A percentile compares a stretch with the other conserved stretches of the same genome.
Conservation (phyloP, 2,888 invertebrate genomes). For the Lochmaea capreae region DNA sequence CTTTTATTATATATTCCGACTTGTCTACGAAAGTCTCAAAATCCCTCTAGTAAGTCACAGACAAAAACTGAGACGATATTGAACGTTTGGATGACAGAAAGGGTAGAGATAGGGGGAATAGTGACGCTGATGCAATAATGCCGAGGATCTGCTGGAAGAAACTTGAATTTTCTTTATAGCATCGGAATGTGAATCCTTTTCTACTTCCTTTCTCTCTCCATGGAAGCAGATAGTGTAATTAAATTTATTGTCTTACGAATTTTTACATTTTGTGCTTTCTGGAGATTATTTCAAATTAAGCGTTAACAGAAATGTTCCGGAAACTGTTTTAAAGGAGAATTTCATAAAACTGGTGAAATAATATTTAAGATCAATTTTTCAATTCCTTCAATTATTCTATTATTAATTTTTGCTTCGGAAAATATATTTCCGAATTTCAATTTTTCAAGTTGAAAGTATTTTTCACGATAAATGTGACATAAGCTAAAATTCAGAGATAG, state of each 20-base stretch:
- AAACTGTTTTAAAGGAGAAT: neutral
- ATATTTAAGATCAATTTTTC: too few species aligned
- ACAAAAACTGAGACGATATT: slow-evolving; percentile 49
- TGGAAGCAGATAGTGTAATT: slow-evolving; percentile 23
- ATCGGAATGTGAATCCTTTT: slow-evolving; percentile 45
- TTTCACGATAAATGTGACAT: too few species aligned
- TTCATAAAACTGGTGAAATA: too few species aligned
- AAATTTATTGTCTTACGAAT: slow-evolving; percentile 16
- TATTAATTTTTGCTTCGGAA: too few species aligned
- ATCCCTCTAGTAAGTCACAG: slow-evolving; percentile 40
- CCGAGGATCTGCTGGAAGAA: slow-evolving; percentile 37
- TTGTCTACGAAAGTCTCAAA: slow-evolving; percentile 29
- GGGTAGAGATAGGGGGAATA: slow-evolving; percentile 56
- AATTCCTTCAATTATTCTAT: too few species aligned
- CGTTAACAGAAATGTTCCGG: neutral
- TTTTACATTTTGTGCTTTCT: slow-evolving; percentile 14
- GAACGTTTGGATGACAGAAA: slow-evolving; percentile 55
- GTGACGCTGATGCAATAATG: slow-evolving; percentile 53
- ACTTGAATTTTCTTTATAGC: slow-evolving; percentile 41
- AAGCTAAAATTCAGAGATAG: too few species aligned
- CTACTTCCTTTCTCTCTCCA: slow-evolving; percentile 20
- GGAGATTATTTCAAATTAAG: slow-evolving; percentile 9
- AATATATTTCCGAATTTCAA: too few species aligned
- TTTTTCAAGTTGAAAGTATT: too few species aligned
- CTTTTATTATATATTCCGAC: slow-evolving; percentile 14